Evolutionary conservation across 2,797 vertebrate species (phyloP).

Genomic region (Stomatorhinus walkeri): DNA sequence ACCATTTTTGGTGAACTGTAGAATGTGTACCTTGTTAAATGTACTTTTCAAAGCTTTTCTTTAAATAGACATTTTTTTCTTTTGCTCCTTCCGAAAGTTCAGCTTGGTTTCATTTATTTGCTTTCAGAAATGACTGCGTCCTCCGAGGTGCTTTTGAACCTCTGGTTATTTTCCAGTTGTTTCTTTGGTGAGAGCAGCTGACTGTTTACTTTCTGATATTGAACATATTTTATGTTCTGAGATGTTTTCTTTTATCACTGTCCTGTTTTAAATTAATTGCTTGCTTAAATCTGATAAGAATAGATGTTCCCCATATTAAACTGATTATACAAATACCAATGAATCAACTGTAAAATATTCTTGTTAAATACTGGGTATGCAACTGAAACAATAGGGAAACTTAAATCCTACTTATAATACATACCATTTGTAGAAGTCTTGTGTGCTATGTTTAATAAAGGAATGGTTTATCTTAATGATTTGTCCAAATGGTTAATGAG

Average conservation of each 20-base stretch:
- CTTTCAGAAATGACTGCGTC: neutral
- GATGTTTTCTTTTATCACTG: neutral
- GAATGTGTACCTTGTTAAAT: neutral
- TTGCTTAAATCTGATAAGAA: neutral
- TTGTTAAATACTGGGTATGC: neutral
- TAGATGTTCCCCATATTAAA: neutral
- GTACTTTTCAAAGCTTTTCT: neutral
- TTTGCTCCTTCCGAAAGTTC: neutral
- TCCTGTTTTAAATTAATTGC: neutral
- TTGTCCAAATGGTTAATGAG: neutral
- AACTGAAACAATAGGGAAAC: neutral
- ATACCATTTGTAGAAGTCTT: neutral
- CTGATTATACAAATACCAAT: neutral
- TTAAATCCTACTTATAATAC: neutral
- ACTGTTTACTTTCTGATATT: neutral
- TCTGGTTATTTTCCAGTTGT: neutral
- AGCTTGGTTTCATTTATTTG: neutral
- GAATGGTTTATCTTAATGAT: neutral
- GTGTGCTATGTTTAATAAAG: neutral
- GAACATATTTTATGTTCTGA: neutral
- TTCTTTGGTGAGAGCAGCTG: neutral
- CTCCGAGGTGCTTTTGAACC: neutral
- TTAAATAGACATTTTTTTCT: neutral
- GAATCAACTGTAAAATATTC: neutral
- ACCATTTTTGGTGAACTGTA: neutral